These are phyloP conservation scores for Aphidius ervi DNA, from an alignment of 1,140 invertebrate genomes.

Conservation along the genomic window DNA sequence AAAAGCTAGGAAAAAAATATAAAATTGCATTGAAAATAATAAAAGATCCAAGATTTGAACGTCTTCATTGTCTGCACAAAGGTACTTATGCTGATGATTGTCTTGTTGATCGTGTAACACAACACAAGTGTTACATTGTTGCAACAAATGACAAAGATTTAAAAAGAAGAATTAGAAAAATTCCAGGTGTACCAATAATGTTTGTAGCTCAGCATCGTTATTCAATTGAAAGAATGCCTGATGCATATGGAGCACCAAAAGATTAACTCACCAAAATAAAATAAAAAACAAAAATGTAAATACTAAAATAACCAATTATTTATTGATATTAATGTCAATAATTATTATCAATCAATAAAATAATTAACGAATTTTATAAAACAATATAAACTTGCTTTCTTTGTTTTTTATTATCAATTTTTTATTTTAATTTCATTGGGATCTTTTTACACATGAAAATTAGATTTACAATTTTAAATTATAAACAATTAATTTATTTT, in stretches of 20 bases:
- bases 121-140: slow-evolving; percentile 99
- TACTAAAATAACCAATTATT: too few relatives aligned
- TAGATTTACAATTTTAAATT: too few relatives aligned
- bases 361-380: too few relatives aligned
- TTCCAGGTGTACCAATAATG: slow-evolving; percentile 99
- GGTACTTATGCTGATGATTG: slow-evolving; percentile 99
- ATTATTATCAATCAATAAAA: too few relatives aligned
- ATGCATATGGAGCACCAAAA: slow-evolving; percentile 90
- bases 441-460: too few relatives aligned
- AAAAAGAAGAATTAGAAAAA: slow-evolving; percentile 93
- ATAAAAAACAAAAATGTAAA: too few relatives aligned
- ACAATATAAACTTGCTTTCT: too few relatives aligned
- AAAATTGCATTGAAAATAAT: slow-evolving; percentile 93
- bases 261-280: too few relatives aligned
- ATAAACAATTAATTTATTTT: too few relatives aligned
- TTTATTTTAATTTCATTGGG: too few relatives aligned
- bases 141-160: slow-evolving; percentile 98
- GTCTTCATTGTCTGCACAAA: slow-evolving; percentile 91
- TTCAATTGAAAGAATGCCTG: slow-evolving; percentile 97
- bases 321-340: too few relatives aligned
- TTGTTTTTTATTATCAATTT: too few relatives aligned
- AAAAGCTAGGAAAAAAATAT: slow-evolving; percentile 95
- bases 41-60: slow-evolving; percentile 91
- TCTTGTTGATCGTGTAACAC: slow-evolving; percentile 90
- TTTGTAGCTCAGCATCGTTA: slow-evolving; percentile 90